Base-by-base conservation (phyloP, 1,140 invertebrate genomes). In the Gonioctena quinquepunctata region DNA sequence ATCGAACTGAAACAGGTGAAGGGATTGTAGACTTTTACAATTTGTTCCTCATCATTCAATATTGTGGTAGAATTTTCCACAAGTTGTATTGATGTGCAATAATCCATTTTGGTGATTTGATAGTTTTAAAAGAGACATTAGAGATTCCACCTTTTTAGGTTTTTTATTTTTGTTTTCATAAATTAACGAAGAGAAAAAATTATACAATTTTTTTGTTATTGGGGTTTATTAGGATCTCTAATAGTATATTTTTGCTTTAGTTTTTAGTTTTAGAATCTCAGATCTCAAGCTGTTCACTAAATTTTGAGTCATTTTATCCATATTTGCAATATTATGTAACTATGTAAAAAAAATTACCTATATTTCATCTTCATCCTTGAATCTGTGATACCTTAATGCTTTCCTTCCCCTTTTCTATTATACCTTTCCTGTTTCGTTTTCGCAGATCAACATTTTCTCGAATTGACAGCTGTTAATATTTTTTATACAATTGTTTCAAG, bases 41-140 rank as follows among this genome's bases (percentile, higher is more conserved):
- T 67, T 59, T 33, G 19, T 54, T 42, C n/a, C 28, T 48, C 66
- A 67, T 67, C 66, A 59, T 67, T 57, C 63, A 54, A 66, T 54
- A 54, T 54, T 66, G 63, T 66, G 49, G 18, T 66, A 21, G 8
- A 66, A 22, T 66, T n/a, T 54, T 27, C 22, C 28, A 68, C 69
- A 66, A 73, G 66, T 76, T 77, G 74, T 67, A 74, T 69, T 70
- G 74, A 74, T 77, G 79, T 79, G 79, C 79, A 80, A 80, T 80
- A 79, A 60, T 72, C 16, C 23, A 42, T 68, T 65, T 74, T 71
- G 63, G 61, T 74, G 54, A 66, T 63, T 66, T 57, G 60, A 64
- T 68, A 68, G 57, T 73, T 71, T 66, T 60, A 22, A 67, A 42
- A 67, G 28, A 21, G 26, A 52, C 74, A 69, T 76, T 72, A 77